These are phyloP conservation scores for Brachionus sp. DNA, from an alignment of 1,140 invertebrate species.

Conservation along the genomic window DNA sequence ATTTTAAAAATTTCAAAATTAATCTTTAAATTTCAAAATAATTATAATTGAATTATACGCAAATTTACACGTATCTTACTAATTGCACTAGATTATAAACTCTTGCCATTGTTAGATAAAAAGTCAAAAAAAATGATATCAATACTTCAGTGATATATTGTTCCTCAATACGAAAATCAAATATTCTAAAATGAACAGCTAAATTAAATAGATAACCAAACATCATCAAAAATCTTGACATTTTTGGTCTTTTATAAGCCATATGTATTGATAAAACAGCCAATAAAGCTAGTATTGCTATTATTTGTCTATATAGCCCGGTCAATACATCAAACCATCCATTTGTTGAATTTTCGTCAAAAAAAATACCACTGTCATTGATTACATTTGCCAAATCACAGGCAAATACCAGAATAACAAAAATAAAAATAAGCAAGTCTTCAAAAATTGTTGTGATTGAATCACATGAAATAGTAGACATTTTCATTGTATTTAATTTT, in stretches of 20 bases:
- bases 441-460: constrained; percentile 9
- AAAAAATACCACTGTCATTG: constrained; percentile 25
- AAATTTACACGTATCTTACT: neutral
- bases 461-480: neutral
- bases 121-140: constrained; percentile 42
- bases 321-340: neutral
- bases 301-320: neutral
- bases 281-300: neutral
- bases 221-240: constrained; percentile 36
- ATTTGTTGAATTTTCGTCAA: neutral
- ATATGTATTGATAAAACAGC: constrained; percentile 20
- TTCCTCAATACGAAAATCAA: constrained; percentile 32
- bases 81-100: constrained; percentile 38
- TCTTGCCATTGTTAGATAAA: constrained; percentile 26
- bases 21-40: neutral
- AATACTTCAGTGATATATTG: constrained; percentile 31
- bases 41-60: neutral
- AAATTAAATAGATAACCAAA: constrained; percentile 21
- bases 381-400: constrained; percentile 16
- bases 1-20: neutral
- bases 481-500: neutral
- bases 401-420: constrained; percentile 19
- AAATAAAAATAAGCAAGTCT: constrained; percentile 16
- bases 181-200: neutral
- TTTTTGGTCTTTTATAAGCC: constrained; percentile 30